Conservation (phyloP, 2,797 vertebrate species). For the Sebastes melanostomus region DNA sequence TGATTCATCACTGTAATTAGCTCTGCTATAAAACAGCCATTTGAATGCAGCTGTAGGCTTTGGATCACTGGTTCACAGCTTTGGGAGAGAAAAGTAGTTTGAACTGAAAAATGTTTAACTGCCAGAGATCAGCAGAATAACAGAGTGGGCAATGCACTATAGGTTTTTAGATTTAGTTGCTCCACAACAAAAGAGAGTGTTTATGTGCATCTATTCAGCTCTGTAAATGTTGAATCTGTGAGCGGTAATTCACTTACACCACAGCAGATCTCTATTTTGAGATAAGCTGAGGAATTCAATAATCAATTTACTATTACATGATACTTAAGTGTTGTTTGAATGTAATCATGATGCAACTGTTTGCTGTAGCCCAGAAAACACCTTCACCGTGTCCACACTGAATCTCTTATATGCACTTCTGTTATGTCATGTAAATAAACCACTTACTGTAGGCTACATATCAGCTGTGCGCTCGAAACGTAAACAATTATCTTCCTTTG, state of each 20-base stretch:
- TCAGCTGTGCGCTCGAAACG: too few relatives aligned
- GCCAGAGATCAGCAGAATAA: not conserved
- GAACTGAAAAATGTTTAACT: not conserved
- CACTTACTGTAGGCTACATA: too few relatives aligned
- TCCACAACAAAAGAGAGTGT: not conserved
- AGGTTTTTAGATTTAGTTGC: not conserved
- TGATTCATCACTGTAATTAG: conserved; percentile 14
- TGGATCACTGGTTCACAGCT: not conserved
- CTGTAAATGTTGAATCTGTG: not conserved
- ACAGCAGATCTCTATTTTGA: not conserved
- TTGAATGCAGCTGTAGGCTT: conserved; percentile 14
- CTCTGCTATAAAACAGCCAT: not conserved
- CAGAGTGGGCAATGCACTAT: not conserved
- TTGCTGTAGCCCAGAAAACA: not conserved
- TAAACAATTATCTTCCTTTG: too few relatives aligned
- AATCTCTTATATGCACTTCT: too few relatives aligned
- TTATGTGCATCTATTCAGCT: not conserved
- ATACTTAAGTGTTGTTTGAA: not conserved
- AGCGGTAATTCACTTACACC: not conserved
- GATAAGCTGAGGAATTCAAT: not conserved
- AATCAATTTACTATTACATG: not conserved
- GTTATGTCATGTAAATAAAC: too few relatives aligned
- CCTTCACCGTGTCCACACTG: too few relatives aligned
- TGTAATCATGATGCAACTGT: not conserved
- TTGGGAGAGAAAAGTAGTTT: not conserved